Conservation (phyloP, 1,140 invertebrate genomes). For the Anastrepha obliqua region DNA sequence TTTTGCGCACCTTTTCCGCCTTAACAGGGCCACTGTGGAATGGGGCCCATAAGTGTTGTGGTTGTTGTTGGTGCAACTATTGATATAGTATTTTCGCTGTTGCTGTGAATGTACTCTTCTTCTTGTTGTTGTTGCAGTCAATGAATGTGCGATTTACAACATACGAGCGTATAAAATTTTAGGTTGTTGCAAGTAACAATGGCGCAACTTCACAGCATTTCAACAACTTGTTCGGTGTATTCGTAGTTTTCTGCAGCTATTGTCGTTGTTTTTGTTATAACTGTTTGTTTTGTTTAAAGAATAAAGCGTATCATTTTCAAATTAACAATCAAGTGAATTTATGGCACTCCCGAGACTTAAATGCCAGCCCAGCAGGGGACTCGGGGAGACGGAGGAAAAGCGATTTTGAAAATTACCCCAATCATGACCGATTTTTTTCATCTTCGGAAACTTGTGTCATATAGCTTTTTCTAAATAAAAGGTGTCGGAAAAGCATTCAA, state of each 20-base stretch:
- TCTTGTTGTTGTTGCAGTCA: constrained; percentile 9
- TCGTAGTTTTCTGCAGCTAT: constrained; percentile 10
- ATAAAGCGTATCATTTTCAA: constrained; percentile 54
- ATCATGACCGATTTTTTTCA: not conserved
- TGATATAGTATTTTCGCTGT: not conserved
- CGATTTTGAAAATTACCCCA: not conserved
- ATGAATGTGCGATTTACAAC: constrained; percentile 51
- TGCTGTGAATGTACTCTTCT: not conserved
- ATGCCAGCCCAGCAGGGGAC: not conserved
- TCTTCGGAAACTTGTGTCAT: too few species aligned
- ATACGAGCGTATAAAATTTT: constrained; percentile 39
- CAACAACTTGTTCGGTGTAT: not conserved
- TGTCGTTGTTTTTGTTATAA: not conserved
- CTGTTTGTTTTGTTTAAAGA: constrained; percentile 6
- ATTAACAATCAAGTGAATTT: constrained; percentile 56
- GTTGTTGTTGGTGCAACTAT: not conserved
- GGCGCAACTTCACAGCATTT: not conserved
- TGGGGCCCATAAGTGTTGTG: not conserved
- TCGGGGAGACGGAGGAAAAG: not conserved
- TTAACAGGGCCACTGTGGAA: constrained; percentile 43
- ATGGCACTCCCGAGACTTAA: constrained; percentile 51
- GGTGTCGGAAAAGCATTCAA: too few species aligned
- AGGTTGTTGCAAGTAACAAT: constrained; percentile 37
- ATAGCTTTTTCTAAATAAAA: too few species aligned
- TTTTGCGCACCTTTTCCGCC: constrained; percentile 33